Base-by-base conservation (phyloP, 53 echinoderm and acorn worm genomes). In the Actinopyga echinites region DNA sequence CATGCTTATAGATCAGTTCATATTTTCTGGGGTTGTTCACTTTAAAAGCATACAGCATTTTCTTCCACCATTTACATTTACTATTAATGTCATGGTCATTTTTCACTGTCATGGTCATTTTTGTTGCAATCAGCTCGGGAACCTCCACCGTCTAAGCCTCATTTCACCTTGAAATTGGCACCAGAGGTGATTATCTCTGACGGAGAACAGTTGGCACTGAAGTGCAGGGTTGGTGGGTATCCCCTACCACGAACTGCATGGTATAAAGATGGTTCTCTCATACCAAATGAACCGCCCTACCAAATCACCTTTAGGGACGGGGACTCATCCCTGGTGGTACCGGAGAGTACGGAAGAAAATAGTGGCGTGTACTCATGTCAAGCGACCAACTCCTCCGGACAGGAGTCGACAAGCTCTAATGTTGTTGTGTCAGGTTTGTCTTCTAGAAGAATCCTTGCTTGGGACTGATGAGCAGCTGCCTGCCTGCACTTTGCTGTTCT, bases 201-300 rank as follows among this genome's bases (percentile, higher is more conserved):
- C 56, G 92, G 92, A n/a, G 83, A 95, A 38, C 89, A 89, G 30
- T 85, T 95, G 31, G 45, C 80, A 58, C 79, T 95, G 31, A 83
- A 87, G 79, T 90, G 90, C 80, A 88, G 89, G 8, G 91, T 99
- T 55, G 87, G 90, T 0, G 99, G 99, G n/a, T 82, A 89, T 52
- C 99, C 99, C 12, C 49, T 84, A 2, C 99, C 99, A 21, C 74
- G 85, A 55, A 90, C 92, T 40, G 80, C 86, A 0, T 99, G 99
- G 99, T 99, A 87, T 74, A 91, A 93, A 80, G 85, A 85, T 74
- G 89, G 93, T 1, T 84, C 86, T 22, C 89, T 78, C 28, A 85
- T 95, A 11, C 88, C 75, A 29, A 83, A 91, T 25, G 80, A 93
- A 23, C 89, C 89, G 0, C 93, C 93, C 44, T 91, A 93, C 61